A percentile compares a stretch with the other conserved stretches of the same genome.
phyloP scores from a whole-genome alignment of 1,140 invertebrate species.

The Epicauta chinensis region DNA sequence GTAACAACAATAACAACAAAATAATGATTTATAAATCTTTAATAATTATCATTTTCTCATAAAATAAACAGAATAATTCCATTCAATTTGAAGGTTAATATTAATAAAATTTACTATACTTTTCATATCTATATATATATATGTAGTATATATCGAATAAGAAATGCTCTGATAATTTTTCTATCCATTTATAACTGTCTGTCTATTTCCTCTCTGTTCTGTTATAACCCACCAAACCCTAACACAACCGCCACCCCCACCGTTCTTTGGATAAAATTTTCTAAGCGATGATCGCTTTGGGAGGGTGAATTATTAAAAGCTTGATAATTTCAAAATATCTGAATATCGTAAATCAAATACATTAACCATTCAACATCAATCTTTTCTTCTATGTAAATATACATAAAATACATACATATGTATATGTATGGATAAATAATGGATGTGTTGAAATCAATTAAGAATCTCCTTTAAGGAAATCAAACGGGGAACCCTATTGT shows the following conservation, averaged over 20 bases:
- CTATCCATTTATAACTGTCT: constrained; percentile 48
- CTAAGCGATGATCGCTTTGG: constrained; percentile 21
- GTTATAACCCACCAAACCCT: constrained; percentile 32
- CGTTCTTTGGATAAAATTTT: neutral
- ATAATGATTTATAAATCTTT: too few relatives aligned
- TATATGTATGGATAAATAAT: too few relatives aligned
- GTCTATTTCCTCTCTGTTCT: constrained; percentile 45
- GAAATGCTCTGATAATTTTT: constrained; percentile 46
- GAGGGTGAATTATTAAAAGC: constrained; percentile 38
- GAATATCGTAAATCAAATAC: constrained; percentile 34
- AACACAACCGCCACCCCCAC: constrained; percentile 14
- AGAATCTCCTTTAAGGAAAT: too few relatives aligned
- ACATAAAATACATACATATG: too few relatives aligned
- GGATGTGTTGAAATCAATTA: too few relatives aligned
- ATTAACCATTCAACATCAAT: neutral
- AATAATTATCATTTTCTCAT: neutral
- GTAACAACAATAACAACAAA: too few relatives aligned
- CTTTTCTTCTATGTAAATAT: too few relatives aligned
- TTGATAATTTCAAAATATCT: constrained; percentile 36
- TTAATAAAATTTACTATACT: constrained; percentile 5
- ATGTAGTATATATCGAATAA: constrained; percentile 39
- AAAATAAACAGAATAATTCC: constrained; percentile 17
- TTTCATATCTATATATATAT: constrained; percentile 15
- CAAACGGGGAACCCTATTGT: too few relatives aligned
- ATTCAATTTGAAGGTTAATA: neutral